Evolutionary conservation across 2,113 vertebrate species (phyloP).

Genomic region (Oxyura jamaicensis): DNA sequence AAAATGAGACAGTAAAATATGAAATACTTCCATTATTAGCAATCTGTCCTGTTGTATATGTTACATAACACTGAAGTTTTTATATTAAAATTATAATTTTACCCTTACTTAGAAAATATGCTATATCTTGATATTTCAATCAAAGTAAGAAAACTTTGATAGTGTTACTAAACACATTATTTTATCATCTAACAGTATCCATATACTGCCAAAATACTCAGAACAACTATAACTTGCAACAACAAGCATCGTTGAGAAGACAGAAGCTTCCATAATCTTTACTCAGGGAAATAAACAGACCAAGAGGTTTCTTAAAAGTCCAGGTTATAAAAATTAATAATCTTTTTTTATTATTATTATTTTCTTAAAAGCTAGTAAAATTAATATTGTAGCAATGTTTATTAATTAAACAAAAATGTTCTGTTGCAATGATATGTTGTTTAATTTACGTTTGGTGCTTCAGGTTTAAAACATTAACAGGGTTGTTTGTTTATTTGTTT

Average conservation of each 20-base stretch:
- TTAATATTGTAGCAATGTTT: background rate
- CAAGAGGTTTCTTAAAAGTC: background rate
- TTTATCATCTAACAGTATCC: background rate
- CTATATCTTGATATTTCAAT: background rate
- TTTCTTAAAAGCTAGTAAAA: background rate
- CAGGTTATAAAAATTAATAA: background rate
- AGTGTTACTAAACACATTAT: background rate
- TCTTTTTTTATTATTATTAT: background rate
- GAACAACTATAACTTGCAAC: background rate
- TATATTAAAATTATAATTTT: background rate
- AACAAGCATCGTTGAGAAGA: background rate
- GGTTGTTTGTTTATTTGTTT: background rate
- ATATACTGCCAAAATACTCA: background rate
- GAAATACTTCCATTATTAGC: background rate
- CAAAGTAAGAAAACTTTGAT: background rate
- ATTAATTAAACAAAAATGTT: background rate
- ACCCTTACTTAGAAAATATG: background rate
- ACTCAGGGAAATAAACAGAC: background rate
- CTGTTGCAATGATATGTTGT: background rate
- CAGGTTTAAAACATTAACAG: background rate
- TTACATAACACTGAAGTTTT: background rate
- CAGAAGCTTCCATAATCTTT: background rate
- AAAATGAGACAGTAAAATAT: background rate
- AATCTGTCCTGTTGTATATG: background rate
- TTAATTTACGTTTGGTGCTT: background rate